These are phyloP conservation scores for Poeciliopsis turrubarensis DNA, from an alignment of 2,113 vertebrate genomes.

Conservation along the genomic window DNA sequence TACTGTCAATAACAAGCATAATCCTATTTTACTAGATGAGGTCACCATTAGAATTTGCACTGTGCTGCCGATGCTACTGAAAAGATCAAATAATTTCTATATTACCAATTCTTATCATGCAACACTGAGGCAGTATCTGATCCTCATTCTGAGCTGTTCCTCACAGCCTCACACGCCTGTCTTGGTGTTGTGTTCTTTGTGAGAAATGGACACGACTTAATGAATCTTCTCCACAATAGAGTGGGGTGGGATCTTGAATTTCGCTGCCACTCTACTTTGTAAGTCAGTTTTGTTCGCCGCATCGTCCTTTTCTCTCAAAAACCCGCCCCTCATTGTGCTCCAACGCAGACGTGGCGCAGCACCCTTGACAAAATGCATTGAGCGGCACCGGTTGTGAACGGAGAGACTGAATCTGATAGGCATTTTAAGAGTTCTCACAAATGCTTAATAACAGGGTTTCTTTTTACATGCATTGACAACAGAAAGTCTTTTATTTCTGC, in stretches of 20 bases:
- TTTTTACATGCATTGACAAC: constrained; percentile 13
- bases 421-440: constrained; percentile 1
- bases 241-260: constrained; percentile 23
- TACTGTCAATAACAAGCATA: background rate
- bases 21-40: constrained; percentile 23
- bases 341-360: background rate
- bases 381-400: background rate
- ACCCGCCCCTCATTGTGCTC: constrained; percentile 10
- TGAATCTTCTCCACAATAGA: constrained; percentile 53
- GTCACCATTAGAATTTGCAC: constrained; percentile 18
- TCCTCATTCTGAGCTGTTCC: constrained; percentile 36
- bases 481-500: constrained; percentile 12
- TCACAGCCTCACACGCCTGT: constrained; percentile 47
- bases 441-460: constrained; percentile 8
- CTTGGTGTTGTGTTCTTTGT: constrained; percentile 39
- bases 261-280: constrained; percentile 1
- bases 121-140: constrained; percentile 41
- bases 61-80: constrained; percentile 27
- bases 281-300: constrained; percentile 17
- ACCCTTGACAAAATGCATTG: background rate
- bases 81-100: constrained; percentile 43
- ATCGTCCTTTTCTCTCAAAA: constrained; percentile 38
- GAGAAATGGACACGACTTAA: constrained; percentile 45
- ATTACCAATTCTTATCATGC: constrained; percentile 49
- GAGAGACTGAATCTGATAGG: constrained; percentile 5